These are phyloP conservation scores for Hydra vulgaris DNA, from an alignment of 30 jellyfish, hydroid and myxozoan species.

Conservation along the genomic window DNA sequence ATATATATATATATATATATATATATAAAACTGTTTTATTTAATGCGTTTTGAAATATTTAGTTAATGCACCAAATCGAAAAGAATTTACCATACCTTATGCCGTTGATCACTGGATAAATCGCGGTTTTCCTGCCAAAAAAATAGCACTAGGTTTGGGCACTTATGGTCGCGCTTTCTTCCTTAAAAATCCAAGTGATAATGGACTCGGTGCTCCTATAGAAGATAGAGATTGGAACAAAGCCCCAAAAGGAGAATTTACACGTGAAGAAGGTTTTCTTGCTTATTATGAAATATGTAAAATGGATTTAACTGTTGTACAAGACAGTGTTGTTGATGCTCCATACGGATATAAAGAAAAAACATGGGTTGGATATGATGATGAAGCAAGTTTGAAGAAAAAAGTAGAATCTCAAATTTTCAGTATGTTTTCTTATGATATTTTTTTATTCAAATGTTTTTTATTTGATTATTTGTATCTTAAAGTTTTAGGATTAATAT, in stretches of 20 bases:
- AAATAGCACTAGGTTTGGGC: constrained; percentile 51
- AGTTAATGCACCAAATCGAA: not conserved
- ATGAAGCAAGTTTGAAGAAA: constrained; percentile 16
- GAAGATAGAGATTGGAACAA: constrained; percentile 3
- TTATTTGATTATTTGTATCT: too few species aligned
- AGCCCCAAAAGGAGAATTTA: constrained; percentile 32
- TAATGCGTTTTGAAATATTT: too few species aligned
- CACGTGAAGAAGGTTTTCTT: constrained; percentile 49
- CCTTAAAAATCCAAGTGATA: constrained; percentile 16
- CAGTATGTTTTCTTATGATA: not conserved
- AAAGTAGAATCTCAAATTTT: constrained; percentile 27
- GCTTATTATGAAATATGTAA: constrained; percentile 47
- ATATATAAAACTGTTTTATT: too few species aligned
- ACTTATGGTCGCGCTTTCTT: constrained; percentile 44
- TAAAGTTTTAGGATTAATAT: too few species aligned
- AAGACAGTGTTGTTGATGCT: constrained; percentile 25
- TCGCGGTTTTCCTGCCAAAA: constrained; percentile 36
- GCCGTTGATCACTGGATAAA: constrained; percentile 47
- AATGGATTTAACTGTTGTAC: constrained; percentile 35
- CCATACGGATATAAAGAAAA: constrained; percentile 46
- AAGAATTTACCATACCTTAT: constrained; percentile 25
- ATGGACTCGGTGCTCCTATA: constrained; percentile 40
- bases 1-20: too few species aligned
- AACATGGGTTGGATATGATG: constrained; percentile 43
- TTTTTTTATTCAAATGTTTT: too few species aligned